Conservation (phyloP, 2,888 invertebrate species). For the Dorcus hopei region DNA sequence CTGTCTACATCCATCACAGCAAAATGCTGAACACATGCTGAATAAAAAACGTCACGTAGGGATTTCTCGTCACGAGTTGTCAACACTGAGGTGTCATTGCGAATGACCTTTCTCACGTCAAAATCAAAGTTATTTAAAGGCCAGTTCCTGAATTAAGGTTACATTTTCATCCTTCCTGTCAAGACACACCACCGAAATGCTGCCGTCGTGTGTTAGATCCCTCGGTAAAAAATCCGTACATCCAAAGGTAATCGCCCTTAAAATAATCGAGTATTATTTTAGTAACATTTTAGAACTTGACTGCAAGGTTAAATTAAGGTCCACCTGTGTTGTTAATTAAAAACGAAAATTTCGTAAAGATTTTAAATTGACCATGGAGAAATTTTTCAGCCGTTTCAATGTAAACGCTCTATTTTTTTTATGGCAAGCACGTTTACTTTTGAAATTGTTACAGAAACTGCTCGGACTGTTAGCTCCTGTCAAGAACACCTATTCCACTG, state of each 20-base stretch:
- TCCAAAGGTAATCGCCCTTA: constrained; percentile 47
- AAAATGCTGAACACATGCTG: too few species aligned
- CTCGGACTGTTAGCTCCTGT: neutral
- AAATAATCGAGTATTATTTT: neutral
- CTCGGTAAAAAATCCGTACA: constrained; percentile 45
- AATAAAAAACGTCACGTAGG: too few species aligned
- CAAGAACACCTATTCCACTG: constrained; percentile 55
- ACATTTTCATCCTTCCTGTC: neutral
- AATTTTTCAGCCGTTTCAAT: neutral
- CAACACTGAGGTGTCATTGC: too few species aligned
- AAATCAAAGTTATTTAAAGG: too few species aligned
- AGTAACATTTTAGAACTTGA: too few species aligned
- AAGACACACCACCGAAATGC: constrained; percentile 39
- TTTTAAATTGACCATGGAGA: neutral
- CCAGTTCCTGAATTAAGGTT: neutral
- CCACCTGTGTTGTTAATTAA: too few species aligned
- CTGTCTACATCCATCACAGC: too few species aligned
- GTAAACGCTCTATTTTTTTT: neutral
- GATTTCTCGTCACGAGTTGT: too few species aligned
- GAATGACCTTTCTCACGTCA: too few species aligned
- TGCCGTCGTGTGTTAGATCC: constrained; percentile 47
- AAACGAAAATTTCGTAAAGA: too few species aligned
- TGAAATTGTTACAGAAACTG: neutral
- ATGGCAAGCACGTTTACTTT: neutral
- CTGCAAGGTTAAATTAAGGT: too few species aligned